Percentiles rank a stretch among this genome's conserved stretches.
phyloP scores from a whole-genome alignment of 2,113 vertebrate species.

The Oryzias curvinotus region DNA sequence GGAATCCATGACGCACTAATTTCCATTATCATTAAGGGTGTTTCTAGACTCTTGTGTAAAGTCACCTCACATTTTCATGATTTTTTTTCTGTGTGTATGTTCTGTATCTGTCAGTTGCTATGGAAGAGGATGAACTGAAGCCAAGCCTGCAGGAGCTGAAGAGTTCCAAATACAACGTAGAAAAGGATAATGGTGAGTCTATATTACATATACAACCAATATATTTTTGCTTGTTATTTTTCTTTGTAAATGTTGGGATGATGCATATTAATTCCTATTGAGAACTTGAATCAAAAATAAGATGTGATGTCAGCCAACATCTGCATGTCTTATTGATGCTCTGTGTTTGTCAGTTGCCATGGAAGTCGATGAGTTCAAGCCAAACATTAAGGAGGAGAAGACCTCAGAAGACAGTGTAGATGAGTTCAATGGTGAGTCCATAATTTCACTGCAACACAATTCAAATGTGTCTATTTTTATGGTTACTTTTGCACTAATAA shows the following conservation, averaged over 20 bases:
- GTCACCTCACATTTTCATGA: too few species aligned
- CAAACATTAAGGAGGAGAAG: too few species aligned
- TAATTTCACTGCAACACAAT: too few species aligned
- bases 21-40: too few species aligned
- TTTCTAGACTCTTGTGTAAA: too few species aligned
- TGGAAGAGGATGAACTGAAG: conserved; percentile 18
- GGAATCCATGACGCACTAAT: too few species aligned
- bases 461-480: too few species aligned
- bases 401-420: too few species aligned
- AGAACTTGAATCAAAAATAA: background rate
- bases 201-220: background rate
- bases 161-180: background rate
- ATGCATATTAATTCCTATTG: background rate
- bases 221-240: background rate
- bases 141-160: background rate
- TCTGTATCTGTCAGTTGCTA: conserved; percentile 10
- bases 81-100: background rate
- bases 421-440: too few species aligned
- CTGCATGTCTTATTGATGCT: background rate
- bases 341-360: too few species aligned
- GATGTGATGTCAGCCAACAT: background rate
- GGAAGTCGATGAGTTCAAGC: too few species aligned
- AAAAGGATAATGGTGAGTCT: conserved; percentile 2
- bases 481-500: too few species aligned
- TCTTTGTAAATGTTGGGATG: background rate